Conservation (phyloP, 2,113 vertebrate species). For the Actenoides lindsayi region DNA sequence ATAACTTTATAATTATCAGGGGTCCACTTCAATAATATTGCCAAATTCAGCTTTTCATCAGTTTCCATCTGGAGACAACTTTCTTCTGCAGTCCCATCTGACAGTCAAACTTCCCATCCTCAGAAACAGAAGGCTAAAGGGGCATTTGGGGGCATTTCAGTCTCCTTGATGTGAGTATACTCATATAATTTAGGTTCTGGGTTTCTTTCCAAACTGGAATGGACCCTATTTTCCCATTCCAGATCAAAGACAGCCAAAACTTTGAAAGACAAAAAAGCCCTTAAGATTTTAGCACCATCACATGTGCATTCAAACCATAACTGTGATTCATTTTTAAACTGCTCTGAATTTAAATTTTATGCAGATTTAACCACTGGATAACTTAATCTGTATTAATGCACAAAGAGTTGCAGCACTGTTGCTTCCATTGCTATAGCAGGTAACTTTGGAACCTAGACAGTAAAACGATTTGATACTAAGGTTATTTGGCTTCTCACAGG, state of each 20-base stretch:
- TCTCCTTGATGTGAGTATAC: not conserved
- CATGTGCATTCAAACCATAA: not conserved
- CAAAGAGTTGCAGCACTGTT: not conserved
- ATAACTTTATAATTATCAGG: not conserved
- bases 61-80: constrained; percentile 1
- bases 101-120: not conserved
- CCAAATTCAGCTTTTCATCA: not conserved
- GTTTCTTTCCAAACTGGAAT: not conserved
- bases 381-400: not conserved
- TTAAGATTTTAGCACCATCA: not conserved
- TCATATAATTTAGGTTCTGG: not conserved
- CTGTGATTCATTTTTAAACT: not conserved
- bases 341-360: not conserved
- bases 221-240: not conserved
- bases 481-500: not conserved
- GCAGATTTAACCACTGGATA: not conserved
- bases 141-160: not conserved
- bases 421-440: not conserved
- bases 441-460: not conserved
- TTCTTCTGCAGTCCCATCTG: not conserved
- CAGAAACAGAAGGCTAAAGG: not conserved
- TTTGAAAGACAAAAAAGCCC: not conserved
- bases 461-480: not conserved
- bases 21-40: not conserved
- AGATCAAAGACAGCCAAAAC: not conserved